Evolutionary conservation across 2,113 vertebrate genomes (phyloP).

Genomic region (Cheirogaleus medius): DNA sequence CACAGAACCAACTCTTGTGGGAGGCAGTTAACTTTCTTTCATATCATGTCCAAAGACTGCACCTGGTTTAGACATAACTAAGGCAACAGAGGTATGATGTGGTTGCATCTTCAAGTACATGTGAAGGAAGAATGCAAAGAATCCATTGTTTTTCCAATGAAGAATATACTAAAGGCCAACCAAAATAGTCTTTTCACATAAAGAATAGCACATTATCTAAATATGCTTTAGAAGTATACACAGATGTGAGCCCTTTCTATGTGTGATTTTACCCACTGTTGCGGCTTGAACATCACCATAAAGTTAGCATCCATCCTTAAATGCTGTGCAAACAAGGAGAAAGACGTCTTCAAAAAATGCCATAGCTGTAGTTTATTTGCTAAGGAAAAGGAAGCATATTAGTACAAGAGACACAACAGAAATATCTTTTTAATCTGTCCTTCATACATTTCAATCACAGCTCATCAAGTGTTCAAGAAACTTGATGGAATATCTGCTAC

Average conservation of each 20-base stretch:
- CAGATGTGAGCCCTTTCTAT: background rate
- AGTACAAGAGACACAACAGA: background rate
- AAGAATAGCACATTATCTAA: background rate
- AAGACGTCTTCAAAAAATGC: background rate
- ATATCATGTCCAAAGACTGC: background rate
- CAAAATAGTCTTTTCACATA: background rate
- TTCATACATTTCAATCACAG: constrained; percentile 21
- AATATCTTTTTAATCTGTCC: background rate
- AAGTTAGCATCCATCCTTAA: background rate
- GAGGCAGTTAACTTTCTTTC: background rate
- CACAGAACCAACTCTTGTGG: background rate
- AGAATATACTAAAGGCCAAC: background rate
- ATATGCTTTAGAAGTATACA: background rate
- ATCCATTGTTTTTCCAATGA: background rate
- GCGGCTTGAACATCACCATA: background rate
- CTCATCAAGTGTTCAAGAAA: constrained; percentile 8
- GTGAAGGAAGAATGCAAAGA: background rate
- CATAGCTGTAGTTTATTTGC: background rate
- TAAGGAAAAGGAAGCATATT: background rate
- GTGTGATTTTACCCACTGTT: background rate
- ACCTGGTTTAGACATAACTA: background rate
- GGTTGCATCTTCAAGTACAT: background rate
- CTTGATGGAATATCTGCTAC: background rate
- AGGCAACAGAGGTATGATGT: background rate
- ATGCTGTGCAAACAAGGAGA: background rate